Evolutionary conservation across 2,797 vertebrate species (phyloP).

Genomic region (Brotogeris chrysoptera): DNA sequence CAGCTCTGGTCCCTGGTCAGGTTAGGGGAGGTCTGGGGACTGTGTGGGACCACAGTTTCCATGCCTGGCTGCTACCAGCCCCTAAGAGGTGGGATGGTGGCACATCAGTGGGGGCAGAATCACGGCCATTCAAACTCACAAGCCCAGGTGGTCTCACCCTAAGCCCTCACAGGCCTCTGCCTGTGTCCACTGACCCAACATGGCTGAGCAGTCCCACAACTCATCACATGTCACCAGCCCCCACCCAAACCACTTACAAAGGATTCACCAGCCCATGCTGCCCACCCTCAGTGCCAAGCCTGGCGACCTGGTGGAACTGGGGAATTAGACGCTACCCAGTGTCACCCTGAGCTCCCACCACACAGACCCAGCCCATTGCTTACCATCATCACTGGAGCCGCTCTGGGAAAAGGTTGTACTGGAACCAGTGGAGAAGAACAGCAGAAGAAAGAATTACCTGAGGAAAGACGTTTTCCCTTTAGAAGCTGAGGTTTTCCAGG

Average conservation of each 20-base stretch:
- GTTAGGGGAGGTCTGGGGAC: fast-evolving
- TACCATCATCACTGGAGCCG: constrained; percentile 49
- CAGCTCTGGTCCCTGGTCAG: background rate
- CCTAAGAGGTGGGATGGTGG: fast-evolving
- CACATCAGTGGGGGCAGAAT: background rate
- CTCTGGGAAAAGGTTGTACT: background rate
- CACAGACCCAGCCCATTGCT: background rate
- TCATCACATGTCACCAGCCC: fast-evolving
- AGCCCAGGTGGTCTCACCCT: background rate
- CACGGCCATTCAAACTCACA: background rate
- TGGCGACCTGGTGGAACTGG: background rate
- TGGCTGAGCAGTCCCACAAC: background rate
- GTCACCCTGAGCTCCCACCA: background rate
- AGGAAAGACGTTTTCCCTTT: background rate
- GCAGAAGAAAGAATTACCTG: background rate
- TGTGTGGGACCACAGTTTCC: fast-evolving
- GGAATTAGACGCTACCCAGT: background rate
- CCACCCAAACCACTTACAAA: background rate
- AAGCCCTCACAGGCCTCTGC: background rate
- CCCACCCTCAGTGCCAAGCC: background rate
- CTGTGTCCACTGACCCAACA: background rate
- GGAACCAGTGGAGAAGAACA: fast-evolving
- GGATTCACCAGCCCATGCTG: background rate
- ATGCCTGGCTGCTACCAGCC: fast-evolving
- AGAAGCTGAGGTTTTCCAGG: background rate